Percentiles rank a stretch among this genome's conserved stretches.
Evolutionary conservation across 2,113 vertebrate species (phyloP).

Genomic region (Microcebus lehilahytsara): DNA sequence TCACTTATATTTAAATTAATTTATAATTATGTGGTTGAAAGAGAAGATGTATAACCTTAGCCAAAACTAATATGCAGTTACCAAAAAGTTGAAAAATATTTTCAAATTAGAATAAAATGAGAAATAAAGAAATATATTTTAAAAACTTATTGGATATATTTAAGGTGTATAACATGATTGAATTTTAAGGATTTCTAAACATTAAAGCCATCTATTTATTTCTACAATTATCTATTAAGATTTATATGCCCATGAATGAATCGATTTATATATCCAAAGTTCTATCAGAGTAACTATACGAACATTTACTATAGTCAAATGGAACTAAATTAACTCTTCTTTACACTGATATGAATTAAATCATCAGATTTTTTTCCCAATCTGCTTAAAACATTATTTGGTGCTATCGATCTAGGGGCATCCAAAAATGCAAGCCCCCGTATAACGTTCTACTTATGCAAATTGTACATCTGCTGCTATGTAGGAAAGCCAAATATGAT

Average conservation of each 20-base stretch:
- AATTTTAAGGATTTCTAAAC: neutral
- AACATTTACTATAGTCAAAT: neutral
- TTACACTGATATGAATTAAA: neutral
- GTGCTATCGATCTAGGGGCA: neutral
- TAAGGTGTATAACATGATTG: neutral
- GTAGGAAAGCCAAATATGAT: neutral
- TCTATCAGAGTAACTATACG: neutral
- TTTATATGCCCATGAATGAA: neutral
- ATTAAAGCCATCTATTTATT: neutral
- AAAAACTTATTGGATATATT: neutral
- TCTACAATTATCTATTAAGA: neutral
- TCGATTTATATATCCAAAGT: neutral
- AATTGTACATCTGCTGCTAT: constrained; percentile 14
- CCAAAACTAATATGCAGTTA: neutral
- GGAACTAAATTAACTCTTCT: neutral
- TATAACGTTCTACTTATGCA: constrained; percentile 13
- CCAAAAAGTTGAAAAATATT: neutral
- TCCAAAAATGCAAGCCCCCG: neutral
- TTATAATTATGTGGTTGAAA: neutral
- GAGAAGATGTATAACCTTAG: neutral
- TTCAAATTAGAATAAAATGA: neutral
- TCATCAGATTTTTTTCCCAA: neutral
- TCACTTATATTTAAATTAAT: neutral
- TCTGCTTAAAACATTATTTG: neutral
- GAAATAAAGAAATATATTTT: neutral